Evolutionary conservation across 2,797 vertebrate species (phyloP), one percentile per base, ranked within the genome.

Genomic region (Anas flavirostris): DNA sequence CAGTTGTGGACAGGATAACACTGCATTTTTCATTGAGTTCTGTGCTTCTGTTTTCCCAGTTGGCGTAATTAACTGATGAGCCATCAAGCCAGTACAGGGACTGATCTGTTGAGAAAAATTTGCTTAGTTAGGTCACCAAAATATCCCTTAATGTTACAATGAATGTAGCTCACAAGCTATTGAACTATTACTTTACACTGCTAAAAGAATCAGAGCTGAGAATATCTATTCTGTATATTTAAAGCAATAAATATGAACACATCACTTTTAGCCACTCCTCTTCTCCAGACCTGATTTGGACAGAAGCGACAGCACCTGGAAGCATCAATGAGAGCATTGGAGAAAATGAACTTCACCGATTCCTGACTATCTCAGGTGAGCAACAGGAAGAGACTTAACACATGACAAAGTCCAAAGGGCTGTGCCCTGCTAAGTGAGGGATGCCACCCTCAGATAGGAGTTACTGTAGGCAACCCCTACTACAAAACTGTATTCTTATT

Each of bases 11-110:
- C 64, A 98, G 87, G 96, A 99, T 98, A 94, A 99, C 93, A 9
- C 98, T 98, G 91, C 99, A 99, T 43, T 73, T 91, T 23, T 93
- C 91, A 35, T 19, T 75, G 3, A 37, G 48, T 12, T 50, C 85
- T 12, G 73, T 58, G 28, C 48, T 93, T 67, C 60, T 80, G 6
- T 97, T 74, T 69, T 95, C 97, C 99, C 99, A 99, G 94, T 99
- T 99, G 17, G 96, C 96, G 73, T 98, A 99, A 59, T 74, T 95
- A 91, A 98, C 82, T 31, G 95, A 86, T 10, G 99, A 98, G 86
- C 98, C 99, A 67, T 99, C 99, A 39, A 98, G 69, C 99, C 99
- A 99, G 82, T 93, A 98, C 25, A 97, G 83, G 31, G 97, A 95
- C 17, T 88, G 88, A 93, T 88, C 98, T 98, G 89, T 66, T 96